Base-by-base conservation (phyloP, 2,797 vertebrate genomes). In the Denticeps clupeoides region DNA sequence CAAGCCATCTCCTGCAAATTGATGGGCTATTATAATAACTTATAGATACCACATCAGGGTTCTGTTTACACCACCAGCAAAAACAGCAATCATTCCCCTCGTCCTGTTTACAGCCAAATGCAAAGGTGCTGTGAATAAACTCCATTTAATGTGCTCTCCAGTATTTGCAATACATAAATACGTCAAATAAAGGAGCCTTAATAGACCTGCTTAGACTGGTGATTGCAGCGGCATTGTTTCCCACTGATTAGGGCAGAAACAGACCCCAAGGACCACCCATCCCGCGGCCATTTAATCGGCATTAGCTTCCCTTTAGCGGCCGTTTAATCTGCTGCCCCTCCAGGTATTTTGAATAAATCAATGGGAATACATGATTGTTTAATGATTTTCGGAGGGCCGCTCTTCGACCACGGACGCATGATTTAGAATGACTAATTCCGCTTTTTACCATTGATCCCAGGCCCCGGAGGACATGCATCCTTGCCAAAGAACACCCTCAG, bases 341-440 rank as follows among this genome's bases (percentile, higher is more conserved):
- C 90, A 92, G 89, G 88, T 92, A 88, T 92, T 96, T 91, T 94
- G 89, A 96, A 96, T 94, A 93, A 96, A 95, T 97, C 93, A 91
- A 96, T 97, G 86, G 75, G 86, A 90, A 97, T 93, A 97, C 93
- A 95, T 95, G 93, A 97, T 97, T 97, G 91, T 91, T 92, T 97
- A 97, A 95, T 93, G 93, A 97, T 97, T 97, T 96, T 87, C 83
- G 86, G 86, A 91, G 89, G 85, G 87, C 88, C 87, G 88, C 83
- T 81, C 82, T 91, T 93, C 84, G 88, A 93, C 88, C 89, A 88
- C 77, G 73, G 86, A 88, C 81, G 88, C 88, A 85, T 91, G 90
- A 93, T 91, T 93, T 90, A 91, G 88, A 93, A 95, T 91, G 88
- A 93, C 90, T 96, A 92, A 95, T 95, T 93, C 88, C 82, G 82